Evolutionary conservation across 2,888 invertebrate genomes (phyloP), one percentile per base, ranked within the genome.

Genomic region (Coenonympha glycerion): DNA sequence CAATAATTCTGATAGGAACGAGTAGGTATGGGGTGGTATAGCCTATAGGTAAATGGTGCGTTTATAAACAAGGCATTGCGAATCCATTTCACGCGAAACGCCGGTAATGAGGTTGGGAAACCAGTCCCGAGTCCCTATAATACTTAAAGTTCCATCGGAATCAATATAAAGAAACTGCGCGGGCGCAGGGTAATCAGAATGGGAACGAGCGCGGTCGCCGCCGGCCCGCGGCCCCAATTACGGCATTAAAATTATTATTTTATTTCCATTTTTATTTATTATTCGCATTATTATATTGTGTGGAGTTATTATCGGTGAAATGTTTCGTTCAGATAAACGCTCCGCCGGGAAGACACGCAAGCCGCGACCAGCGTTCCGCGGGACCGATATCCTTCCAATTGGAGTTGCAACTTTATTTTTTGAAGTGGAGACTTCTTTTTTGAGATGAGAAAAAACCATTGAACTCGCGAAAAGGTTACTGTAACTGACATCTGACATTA

Each of bases 251-350:
- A 85, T 84, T 86, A 83, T 83, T 82, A 87, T 85, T 87, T 85
- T 86, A 85, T 85, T 86, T 87, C 78, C 77, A 82, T 85, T 86
- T 86, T 86, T 86, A 85, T 85, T 85, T 86, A 87, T 87, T 87
- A 86, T 87, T 87, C 85, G 86, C 84, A 86, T 87, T 86, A 87
- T 87, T 87, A 86, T 86, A 86, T 87, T 87, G 84, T 85, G 85
- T 84, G 81, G 85, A 83, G 85, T 87, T 84, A 87, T 86, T 87
- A 87, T 86, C 83, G 85, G 84, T 76, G 86, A 87, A 87, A 87
- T 84, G 86, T 81, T 87, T 86, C 86, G 86, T 86, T 85, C 79
- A 77, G 87, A 84, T 86, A 86, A 86, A 87, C 83, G 87, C 62
- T 79, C 64, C 70, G 62, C 65, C 62, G 65, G 66, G 71, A 66